Percentiles rank a stretch among this genome's conserved stretches.
Conservation (phyloP, 2,113 vertebrate genomes). For the Girardinichthys multiradiatus region DNA sequence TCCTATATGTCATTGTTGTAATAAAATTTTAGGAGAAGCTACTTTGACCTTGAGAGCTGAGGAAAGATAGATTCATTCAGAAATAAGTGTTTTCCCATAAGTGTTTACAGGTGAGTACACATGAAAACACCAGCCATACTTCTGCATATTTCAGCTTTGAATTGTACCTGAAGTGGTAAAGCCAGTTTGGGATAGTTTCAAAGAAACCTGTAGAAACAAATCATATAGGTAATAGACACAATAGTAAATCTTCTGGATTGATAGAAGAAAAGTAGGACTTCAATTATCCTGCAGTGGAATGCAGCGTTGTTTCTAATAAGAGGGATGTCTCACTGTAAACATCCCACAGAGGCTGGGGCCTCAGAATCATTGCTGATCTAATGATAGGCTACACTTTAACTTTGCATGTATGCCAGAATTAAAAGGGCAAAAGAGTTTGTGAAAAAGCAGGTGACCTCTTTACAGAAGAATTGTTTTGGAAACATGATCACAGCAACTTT, state of each 20-base stretch:
- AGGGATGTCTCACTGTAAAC: conserved; percentile 40
- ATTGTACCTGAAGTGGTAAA: conserved; percentile 25
- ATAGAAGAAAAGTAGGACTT: conserved; percentile 51
- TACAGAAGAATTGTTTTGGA: not conserved
- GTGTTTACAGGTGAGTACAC: conserved; percentile 3
- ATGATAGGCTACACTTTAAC: conserved; percentile 60
- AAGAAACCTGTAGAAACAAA: conserved; percentile 57
- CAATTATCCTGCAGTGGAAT: conserved; percentile 59
- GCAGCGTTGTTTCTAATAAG: conserved; percentile 56
- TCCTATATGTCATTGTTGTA: not conserved
- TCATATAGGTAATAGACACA: conserved; percentile 51
- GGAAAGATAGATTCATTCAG: not conserved
- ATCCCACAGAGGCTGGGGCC: conserved; percentile 51
- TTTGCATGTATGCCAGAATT: conserved; percentile 47
- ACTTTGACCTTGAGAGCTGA: not conserved
- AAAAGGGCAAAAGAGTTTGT: not conserved
- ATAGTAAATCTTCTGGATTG: conserved; percentile 58
- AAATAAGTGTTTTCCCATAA: not conserved
- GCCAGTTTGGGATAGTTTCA: conserved; percentile 23
- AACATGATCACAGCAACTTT: not conserved
- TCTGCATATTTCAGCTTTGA: conserved; percentile 13
- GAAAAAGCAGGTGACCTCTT: conserved; percentile 26
- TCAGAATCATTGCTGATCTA: conserved; percentile 55
- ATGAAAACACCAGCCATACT: not conserved
- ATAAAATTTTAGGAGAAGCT: not conserved